Conservation (phyloP, 1,140 invertebrate species). For the Onthophagus taurus region DNA sequence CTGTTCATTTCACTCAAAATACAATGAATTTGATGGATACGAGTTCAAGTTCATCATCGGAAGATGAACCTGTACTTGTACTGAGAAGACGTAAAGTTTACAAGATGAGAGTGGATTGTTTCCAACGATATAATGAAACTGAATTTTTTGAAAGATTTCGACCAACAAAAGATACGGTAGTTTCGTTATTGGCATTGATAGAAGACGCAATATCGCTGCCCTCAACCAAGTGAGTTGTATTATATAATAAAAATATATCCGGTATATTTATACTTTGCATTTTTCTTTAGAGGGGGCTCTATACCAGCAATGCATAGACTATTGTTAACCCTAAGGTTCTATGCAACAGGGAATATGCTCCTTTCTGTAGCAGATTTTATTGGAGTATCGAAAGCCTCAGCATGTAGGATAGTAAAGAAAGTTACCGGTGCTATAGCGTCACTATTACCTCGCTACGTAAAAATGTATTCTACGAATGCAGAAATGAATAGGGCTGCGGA, state of each 20-base stretch:
- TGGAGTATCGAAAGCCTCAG: slow-evolving; percentile 9
- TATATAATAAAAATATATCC: not conserved
- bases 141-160: slow-evolving; percentile 3
- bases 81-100: not conserved
- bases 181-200: not conserved
- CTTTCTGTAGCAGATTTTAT: slow-evolving; percentile 3
- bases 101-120: not conserved
- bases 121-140: not conserved
- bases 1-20: too few relatives aligned
- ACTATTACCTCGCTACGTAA: not conserved
- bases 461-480: not conserved
- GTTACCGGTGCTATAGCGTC: not conserved
- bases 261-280: not conserved
- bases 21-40: too few relatives aligned
- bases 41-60: too few relatives aligned
- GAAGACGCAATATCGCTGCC: not conserved
- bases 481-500: not conserved
- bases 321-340: not conserved
- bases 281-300: not conserved
- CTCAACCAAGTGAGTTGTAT: not conserved
- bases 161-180: not conserved
- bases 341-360: slow-evolving; percentile 1
- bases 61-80: too few relatives aligned
- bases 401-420: slow-evolving; percentile 5
- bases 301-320: not conserved